Conservation (phyloP, 2,113 vertebrate genomes). For the Hirundichthys speculiger region DNA sequence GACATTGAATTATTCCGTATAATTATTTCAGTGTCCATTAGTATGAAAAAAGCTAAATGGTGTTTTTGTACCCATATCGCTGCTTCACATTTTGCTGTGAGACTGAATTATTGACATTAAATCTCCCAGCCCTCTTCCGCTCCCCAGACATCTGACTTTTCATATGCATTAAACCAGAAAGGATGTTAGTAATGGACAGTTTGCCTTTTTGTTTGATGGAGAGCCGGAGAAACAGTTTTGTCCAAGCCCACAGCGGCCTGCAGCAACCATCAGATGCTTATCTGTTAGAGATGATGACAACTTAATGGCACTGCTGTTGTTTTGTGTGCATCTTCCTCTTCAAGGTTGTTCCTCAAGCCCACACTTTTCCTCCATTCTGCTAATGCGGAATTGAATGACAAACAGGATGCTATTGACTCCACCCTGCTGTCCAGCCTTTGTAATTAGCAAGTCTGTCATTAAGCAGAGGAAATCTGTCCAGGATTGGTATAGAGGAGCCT, state of each 20-base stretch:
- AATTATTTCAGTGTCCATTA: no score
- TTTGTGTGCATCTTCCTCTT: conserved; percentile 45
- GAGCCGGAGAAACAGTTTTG: conserved; percentile 26
- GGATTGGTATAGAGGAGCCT: no score
- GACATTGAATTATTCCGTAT: no score
- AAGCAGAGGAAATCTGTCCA: neutral
- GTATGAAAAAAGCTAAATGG: no score
- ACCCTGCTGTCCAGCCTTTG: neutral
- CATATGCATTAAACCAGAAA: no score
- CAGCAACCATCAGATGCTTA: conserved; percentile 38
- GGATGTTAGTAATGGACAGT: no score
- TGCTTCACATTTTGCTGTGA: no score
- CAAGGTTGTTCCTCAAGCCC: neutral
- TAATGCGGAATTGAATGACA: conserved; percentile 42
- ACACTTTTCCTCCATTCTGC: conserved; percentile 5
- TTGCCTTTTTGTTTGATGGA: conserved; percentile 38
- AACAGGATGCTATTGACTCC: conserved; percentile 29
- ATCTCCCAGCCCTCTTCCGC: no score
- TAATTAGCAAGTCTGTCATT: conserved; percentile 20
- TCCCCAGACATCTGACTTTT: no score
- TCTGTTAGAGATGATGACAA: conserved; percentile 56
- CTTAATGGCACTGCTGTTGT: conserved; percentile 39
- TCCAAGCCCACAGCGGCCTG: conserved; percentile 34
- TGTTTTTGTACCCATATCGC: no score
- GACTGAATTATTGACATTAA: no score